Evolutionary conservation across 2,113 vertebrate species (phyloP), one percentile per base, ranked within the genome.

Genomic region (Sturnira hondurensis): DNA sequence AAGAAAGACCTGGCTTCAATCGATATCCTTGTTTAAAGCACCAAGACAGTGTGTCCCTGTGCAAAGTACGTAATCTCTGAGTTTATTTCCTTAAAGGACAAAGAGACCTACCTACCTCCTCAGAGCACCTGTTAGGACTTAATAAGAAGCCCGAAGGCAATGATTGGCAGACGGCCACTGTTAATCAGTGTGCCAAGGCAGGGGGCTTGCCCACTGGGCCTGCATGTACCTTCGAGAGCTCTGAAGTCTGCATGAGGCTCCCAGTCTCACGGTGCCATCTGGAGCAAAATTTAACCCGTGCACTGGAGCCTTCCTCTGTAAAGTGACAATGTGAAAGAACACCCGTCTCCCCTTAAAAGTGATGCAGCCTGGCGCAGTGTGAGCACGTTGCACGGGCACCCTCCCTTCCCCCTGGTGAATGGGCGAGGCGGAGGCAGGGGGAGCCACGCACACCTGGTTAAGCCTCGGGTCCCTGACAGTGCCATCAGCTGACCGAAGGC

Each of bases 351-450:
- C 24, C 13, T 19, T 45, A 4, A 58, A 50, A 15, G 22, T 2
- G 47, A n/a, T 0, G 15, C 43, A 52, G 43, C 13, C 11, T 1
- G 47, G 16, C 0, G 6, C 0, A 0, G 2, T 2, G 36, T 2
- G 2, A 31, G 73, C 10, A 17, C 5, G 12, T 31, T 41, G 5
- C 16, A 24, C 20, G 0, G 2, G 14, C 20, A 2, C 9, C 16
- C 47, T 33, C 14, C 41, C 28, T 65, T 38, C 15, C 11, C 16
- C 45, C n/a, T 3, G 16, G 58, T 6, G 33, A 45, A 4, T 0
- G 33, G 52, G 10, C 9, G 26, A 54, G 14, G 17, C 24, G 10
- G 65, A 43, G 65, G 22, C 16, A 0, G 5, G 38, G n/a, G 11
- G 3, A 2, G 80, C 4, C 20, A 0, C 0, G 7, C n/a, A 33